Conservation (phyloP, 2,113 vertebrate genomes). For the Chionis minor region DNA sequence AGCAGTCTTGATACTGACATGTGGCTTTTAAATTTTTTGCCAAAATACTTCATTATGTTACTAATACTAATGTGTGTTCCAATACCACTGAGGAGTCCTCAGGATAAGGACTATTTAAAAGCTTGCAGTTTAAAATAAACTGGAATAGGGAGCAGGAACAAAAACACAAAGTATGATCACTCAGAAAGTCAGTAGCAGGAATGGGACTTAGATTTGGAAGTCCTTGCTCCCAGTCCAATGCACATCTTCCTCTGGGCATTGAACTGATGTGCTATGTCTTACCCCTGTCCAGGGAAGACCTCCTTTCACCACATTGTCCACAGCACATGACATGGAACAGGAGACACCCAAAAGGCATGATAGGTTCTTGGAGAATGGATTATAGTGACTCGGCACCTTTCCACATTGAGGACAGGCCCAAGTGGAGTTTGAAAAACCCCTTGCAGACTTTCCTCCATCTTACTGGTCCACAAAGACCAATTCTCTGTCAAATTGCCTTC, state of each 20-base stretch:
- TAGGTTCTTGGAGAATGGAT: neutral
- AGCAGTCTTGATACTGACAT: neutral
- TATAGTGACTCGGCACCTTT: neutral
- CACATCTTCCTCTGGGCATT: neutral
- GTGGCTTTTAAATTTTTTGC: neutral
- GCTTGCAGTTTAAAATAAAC: neutral
- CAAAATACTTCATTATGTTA: neutral
- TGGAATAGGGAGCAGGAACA: neutral
- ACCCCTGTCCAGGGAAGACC: neutral
- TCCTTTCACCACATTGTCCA: neutral
- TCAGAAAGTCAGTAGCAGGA: neutral
- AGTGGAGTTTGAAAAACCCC: neutral
- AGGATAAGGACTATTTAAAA: neutral
- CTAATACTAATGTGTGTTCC: neutral
- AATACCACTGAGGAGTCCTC: neutral
- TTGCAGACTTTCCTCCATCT: neutral
- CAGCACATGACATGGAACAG: neutral
- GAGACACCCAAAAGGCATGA: rapidly evolving
- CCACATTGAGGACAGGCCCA: neutral
- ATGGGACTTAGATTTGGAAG: neutral
- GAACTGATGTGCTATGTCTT: neutral
- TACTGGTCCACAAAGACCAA: neutral
- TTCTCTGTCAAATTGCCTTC: neutral
- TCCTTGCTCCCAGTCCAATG: neutral
- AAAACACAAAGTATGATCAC: neutral